Conservation (phyloP, 2,888 invertebrate genomes). For the Idaea dimidiata region DNA sequence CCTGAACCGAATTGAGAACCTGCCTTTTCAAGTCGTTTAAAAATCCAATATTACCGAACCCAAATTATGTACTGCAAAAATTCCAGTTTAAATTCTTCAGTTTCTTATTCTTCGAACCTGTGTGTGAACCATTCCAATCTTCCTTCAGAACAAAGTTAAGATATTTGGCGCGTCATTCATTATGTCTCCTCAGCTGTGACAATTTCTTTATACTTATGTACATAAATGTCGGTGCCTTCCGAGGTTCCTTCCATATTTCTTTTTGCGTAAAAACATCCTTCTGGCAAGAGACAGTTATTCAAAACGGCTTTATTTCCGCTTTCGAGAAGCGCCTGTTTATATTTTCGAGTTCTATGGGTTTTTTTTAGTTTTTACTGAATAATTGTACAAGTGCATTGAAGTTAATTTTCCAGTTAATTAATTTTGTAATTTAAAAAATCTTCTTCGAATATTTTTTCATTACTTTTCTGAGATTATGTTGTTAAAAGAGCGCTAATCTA, state of each 20-base stretch:
- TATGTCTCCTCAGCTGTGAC: constrained; percentile 33
- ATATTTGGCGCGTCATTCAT: constrained; percentile 46
- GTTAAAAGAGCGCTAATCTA: too few species aligned
- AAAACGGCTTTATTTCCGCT: constrained; percentile 34
- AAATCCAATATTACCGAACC: too few species aligned
- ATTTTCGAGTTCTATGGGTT: constrained; percentile 6
- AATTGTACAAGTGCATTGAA: not conserved
- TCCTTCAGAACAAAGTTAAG: constrained; percentile 30
- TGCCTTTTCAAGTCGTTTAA: too few species aligned
- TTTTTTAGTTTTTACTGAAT: constrained; percentile 18
- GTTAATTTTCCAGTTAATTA: too few species aligned
- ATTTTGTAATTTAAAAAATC: too few species aligned
- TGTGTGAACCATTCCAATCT: constrained; percentile 22
- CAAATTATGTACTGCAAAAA: too few species aligned
- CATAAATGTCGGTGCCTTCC: not conserved
- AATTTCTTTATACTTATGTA: constrained; percentile 26
- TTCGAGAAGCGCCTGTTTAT: constrained; percentile 30
- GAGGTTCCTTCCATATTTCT: constrained; percentile 39
- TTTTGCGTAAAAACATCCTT: constrained; percentile 31
- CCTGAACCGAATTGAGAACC: too few species aligned
- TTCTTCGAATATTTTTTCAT: too few species aligned
- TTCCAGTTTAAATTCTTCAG: not conserved
- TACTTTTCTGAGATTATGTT: too few species aligned
- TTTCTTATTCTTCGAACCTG: constrained; percentile 2
- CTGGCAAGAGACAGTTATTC: constrained; percentile 37